Base-by-base conservation (phyloP, 2,888 invertebrate species). In the Heteromyza rotundicornis region DNA sequence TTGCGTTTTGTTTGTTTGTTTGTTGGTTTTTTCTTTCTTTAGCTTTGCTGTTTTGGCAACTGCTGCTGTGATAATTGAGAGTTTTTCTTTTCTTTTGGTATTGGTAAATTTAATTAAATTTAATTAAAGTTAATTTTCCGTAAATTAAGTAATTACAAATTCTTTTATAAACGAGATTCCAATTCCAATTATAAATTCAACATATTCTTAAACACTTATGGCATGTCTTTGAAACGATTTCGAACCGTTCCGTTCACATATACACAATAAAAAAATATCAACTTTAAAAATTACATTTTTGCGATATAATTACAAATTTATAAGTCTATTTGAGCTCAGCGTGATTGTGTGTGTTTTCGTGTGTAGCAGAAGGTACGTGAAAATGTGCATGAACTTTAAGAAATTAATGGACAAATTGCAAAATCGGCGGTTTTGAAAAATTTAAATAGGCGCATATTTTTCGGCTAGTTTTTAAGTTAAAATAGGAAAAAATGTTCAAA, bases 311-410 rank as follows among this genome's bases (percentile, higher is more conserved):
- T 64, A 67, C 56, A 68, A 63, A 66, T 68, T 64, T 59, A 65
- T 68, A 68, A 76, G 78, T 77, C 77, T 79, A 79, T 79, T 78
- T 80, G 78, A 80, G 80, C 80, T 75, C 70, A 71, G 72, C 65
- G 68, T 68, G 60, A 66, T 62, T 69, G 70, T 68, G 65, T 50
- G 35, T 40, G n/a, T n/a, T n/a, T n/a, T n/a, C n/a, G n/a, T n/a
- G n/a, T n/a, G n/a, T n/a, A n/a, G n/a, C n/a, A n/a, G n/a, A n/a
- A n/a, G n/a, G n/a, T n/a, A n/a, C n/a, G n/a, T n/a, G n/a, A n/a
- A n/a, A n/a, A n/a, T n/a, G n/a, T n/a, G n/a, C n/a, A n/a, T n/a
- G n/a, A n/a, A n/a, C n/a, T n/a, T n/a, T n/a, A n/a, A n/a, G n/a
- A n/a, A n/a, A n/a, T n/a, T n/a, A n/a, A n/a, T n/a, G n/a, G n/a